These are phyloP conservation scores for Tineola bisselliella DNA, from an alignment of 2,888 invertebrate genomes.

Conservation along the genomic window DNA sequence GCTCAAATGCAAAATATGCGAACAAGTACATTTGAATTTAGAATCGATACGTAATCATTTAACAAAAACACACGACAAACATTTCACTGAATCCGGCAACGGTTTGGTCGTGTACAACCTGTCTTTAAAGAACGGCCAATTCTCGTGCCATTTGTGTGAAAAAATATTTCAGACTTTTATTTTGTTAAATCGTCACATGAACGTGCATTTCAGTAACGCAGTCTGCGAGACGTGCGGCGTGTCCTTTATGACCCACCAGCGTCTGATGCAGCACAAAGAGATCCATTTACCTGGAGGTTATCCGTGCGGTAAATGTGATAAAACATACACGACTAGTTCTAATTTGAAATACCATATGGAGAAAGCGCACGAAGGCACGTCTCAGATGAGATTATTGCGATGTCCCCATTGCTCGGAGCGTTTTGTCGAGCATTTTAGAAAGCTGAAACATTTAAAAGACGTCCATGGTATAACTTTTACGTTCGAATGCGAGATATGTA, in stretches of 20 bases:
- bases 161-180: slow-evolving; percentile 46
- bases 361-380: slow-evolving; percentile 38
- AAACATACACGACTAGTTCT: slow-evolving; percentile 54
- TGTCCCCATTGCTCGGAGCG: slow-evolving; percentile 44
- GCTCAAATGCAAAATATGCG: slow-evolving; percentile 40
- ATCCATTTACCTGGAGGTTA: slow-evolving; percentile 43
- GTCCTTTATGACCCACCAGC: slow-evolving; percentile 43
- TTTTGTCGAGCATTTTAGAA: slow-evolving; percentile 43
- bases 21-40: slow-evolving; percentile 24
- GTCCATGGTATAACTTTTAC: slow-evolving; percentile 40
- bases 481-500: slow-evolving; percentile 42
- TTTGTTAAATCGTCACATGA: slow-evolving; percentile 49
- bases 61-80: slow-evolving; percentile 25
- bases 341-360: slow-evolving; percentile 44
- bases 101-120: slow-evolving; percentile 42
- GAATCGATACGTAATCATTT: slow-evolving; percentile 37
- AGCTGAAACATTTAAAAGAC: slow-evolving; percentile 48
- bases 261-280: slow-evolving; percentile 43
- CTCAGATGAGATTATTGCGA: slow-evolving; percentile 36
- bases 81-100: slow-evolving; percentile 39
- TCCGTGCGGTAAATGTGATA: slow-evolving; percentile 48
- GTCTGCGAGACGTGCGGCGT: slow-evolving; percentile 49
- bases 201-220: slow-evolving; percentile 46
- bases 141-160: slow-evolving; percentile 38
- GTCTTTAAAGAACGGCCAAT: slow-evolving; percentile 31